These are phyloP conservation scores for Drosophila auraria DNA, from an alignment of 1,140 invertebrate species.

Conservation along the genomic window DNA sequence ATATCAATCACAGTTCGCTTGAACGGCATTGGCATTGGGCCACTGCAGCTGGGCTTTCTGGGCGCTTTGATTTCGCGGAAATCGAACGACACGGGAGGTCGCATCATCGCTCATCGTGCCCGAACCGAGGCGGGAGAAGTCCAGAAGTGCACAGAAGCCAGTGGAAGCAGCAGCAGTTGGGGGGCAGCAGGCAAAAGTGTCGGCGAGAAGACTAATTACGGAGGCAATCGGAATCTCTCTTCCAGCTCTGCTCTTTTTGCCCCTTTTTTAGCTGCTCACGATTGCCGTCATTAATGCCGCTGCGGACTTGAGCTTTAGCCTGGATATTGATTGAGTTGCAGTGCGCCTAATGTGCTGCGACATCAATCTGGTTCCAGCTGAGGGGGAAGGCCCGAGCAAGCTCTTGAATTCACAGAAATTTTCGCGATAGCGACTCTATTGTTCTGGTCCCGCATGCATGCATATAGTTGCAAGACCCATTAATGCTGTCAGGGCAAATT, in stretches of 20 bases:
- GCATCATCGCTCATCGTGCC: conserved; percentile 78
- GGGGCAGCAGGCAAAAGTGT: conserved; percentile 59
- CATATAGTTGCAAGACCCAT: conserved; percentile 47
- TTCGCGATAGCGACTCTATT: conserved; percentile 45
- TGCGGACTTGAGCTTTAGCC: conserved; percentile 57
- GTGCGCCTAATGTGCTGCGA: conserved; percentile 81
- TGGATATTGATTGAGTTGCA: conserved; percentile 80
- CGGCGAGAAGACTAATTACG: conserved; percentile 81
- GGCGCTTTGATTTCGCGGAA: conserved; percentile 78
- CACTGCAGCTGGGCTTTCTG: conserved; percentile 68
- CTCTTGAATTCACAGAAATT: conserved; percentile 69
- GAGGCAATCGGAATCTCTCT: conserved; percentile 30
- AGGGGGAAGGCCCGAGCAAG: background rate
- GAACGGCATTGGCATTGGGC: conserved; percentile 69
- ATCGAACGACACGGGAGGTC: conserved; percentile 80
- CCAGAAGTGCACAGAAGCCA: conserved; percentile 32
- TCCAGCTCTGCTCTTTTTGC: conserved; percentile 27
- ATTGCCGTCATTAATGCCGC: conserved; percentile 73
- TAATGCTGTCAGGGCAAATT: conserved; percentile 50
- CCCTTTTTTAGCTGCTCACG: conserved; percentile 43
- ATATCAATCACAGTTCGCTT: conserved; percentile 80
- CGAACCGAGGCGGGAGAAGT: conserved; percentile 1
- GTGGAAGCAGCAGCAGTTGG: conserved; percentile 18
- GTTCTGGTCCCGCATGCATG: conserved; percentile 12
- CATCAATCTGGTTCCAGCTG: conserved; percentile 64